Base-by-base conservation (phyloP, 2,888 invertebrate species). In the Perdita meconis region DNA sequence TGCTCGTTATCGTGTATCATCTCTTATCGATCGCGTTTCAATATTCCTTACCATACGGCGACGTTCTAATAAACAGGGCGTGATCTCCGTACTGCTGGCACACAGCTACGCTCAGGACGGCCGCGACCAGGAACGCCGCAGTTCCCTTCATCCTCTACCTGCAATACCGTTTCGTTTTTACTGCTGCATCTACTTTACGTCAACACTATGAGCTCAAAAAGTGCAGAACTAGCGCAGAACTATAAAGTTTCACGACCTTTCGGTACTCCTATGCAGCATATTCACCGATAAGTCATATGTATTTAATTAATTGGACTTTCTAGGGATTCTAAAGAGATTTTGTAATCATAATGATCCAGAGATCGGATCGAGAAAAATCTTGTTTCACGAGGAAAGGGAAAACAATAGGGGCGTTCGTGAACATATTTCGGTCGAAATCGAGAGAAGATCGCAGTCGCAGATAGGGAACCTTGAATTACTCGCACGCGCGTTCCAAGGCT, bases 11-110 rank as follows among this genome's bases (percentile, higher is more conserved):
- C 24, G 30, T 6, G 16, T 22, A 61, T 50, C 42, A 42, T 57
- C 30, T 5, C 19, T 50, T 59, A 34, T 19, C 19, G 34, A 13
- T 34, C n/a, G 24, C 40, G 50, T 0, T 19, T 38, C 12, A 66
- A 47, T 63, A 50, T 75, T 57, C 47, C 85, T 85, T 83, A 83
- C 83, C 83, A 47, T 60, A 60, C 44, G 79, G 59, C 24, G 84
- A 47, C 1, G 84, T 75, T 64, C 76, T 75, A 50, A 84, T 81
- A 70, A 84, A 84, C 50, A 84, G 67, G 55, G 84, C 84, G 47
- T 85, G 84, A 26, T 79, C 78, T 22, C 81, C 57, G 64, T 74
- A 73, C 19, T 85, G 79, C 68, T 79, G 83, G 51, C 77, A 53
- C 47, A 47, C 19, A 24, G 75, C 61, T 56, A 71, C 57, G 30